A percentile compares a stretch with the other conserved stretches of the same genome.
These are phyloP conservation scores for Callyntrura guangdongensis DNA, from an alignment of 2,888 invertebrate species.

Conservation along the genomic window DNA sequence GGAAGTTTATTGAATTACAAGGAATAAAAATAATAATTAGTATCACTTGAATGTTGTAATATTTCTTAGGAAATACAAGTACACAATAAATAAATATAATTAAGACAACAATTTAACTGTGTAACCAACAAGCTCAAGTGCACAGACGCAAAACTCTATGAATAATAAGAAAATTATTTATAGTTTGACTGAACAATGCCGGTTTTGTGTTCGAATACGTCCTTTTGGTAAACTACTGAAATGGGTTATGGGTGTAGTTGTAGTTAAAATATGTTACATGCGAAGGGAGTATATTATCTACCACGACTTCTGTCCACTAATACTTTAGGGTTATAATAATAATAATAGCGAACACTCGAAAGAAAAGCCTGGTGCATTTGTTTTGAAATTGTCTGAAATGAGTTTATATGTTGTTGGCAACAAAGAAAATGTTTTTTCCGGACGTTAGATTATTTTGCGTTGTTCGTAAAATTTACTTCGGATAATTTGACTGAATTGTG, in stretches of 20 bases:
- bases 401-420: neutral
- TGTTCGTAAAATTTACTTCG: constrained; percentile 5
- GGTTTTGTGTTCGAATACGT: constrained; percentile 59
- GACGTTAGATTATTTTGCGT: too few relatives aligned
- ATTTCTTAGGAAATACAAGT: too few relatives aligned
- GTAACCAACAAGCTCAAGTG: constrained; percentile 59
- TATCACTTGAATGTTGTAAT: too few relatives aligned
- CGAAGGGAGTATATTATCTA: constrained; percentile 21
- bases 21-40: too few relatives aligned
- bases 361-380: too few relatives aligned
- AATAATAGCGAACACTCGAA: neutral
- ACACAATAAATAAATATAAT: too few relatives aligned
- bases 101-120: neutral
- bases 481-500: constrained; percentile 5
- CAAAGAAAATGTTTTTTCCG: neutral
- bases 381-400: neutral
- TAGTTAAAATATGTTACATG: constrained; percentile 21
- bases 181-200: constrained; percentile 61
- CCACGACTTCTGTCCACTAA: constrained; percentile 52
- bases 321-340: neutral
- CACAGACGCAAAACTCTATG: constrained; percentile 53
- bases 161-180: constrained; percentile 25
- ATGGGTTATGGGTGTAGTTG: too few relatives aligned
- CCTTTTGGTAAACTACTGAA: neutral
- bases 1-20: too few relatives aligned